Conservation (phyloP, 2,113 vertebrate genomes). For the Boulengeromyrus knoepffleri region DNA sequence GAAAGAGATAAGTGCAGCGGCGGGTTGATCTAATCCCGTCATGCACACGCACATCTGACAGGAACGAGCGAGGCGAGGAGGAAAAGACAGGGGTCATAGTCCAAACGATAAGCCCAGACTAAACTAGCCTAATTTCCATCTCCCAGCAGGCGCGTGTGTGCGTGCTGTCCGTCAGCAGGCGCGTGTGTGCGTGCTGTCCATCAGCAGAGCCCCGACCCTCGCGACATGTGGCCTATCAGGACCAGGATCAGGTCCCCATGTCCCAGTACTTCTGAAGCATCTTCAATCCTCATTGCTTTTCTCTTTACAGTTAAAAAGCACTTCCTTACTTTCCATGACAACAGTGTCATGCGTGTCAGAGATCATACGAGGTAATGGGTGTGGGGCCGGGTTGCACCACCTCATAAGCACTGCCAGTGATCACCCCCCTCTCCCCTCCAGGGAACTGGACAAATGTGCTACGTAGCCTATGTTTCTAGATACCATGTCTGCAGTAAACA, state of each 20-base stretch:
- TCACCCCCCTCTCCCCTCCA: neutral
- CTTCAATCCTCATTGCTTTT: neutral
- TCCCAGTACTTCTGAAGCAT: neutral
- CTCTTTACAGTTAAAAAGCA: neutral
- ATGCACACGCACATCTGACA: neutral
- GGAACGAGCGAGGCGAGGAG: neutral
- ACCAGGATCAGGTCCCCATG: neutral
- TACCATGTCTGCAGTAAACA: neutral
- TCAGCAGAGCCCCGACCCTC: neutral
- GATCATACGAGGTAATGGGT: neutral
- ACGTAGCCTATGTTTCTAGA: neutral
- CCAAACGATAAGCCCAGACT: neutral
- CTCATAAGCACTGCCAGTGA: neutral
- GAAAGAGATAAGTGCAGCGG: neutral
- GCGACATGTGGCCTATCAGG: neutral
- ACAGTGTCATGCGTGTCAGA: neutral
- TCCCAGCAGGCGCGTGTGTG: neutral
- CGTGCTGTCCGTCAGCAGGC: neutral
- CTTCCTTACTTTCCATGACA: neutral
- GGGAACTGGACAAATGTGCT: neutral
- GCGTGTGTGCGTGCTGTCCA: neutral
- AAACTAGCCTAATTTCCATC: neutral
- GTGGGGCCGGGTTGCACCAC: neutral
- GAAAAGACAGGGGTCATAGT: neutral
- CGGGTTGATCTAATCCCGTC: neutral